Base-by-base conservation (phyloP, 1,140 invertebrate genomes). In the Hesperophylax magnus region DNA sequence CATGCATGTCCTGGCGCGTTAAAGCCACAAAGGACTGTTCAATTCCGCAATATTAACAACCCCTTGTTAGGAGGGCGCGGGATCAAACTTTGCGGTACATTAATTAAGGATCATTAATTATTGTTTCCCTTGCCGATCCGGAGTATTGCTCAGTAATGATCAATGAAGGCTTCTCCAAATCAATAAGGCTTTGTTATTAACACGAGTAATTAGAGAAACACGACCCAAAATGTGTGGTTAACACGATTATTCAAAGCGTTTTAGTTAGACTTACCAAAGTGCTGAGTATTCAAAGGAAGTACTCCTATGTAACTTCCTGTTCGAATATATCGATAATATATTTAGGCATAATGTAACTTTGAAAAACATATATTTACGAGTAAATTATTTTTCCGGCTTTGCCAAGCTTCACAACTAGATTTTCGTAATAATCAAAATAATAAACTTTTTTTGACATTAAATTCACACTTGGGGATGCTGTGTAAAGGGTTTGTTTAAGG, bases 91-190 rank as follows among this genome's bases (percentile, higher is more conserved):
- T 79, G 67, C 22, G 52, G 24, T 72, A 54, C 69, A n/a, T 67
- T 72, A 52, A 56, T 75, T 47, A 24, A 74, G 78, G 65, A 56
- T 74, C 53, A 61, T 79, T 79, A 79, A 79, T 79, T 74, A 54
- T 79, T 79, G 78, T 79, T 74, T 72, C 14, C 47, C 17, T 11
- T 47, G 31, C 47, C 39, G 58, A 58, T 52, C 72, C 54, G n/a
- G 22, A 67, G 31, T 67, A 67, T 34, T 67, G 9, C 63, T 34
- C 14, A 6, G 63, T 67, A 67, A 67, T 67, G 63, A 67, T 11
- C 11, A 31, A 67, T 67, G 31, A n/a, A 34, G 63, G 63, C 63
- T 67, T 27, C 31, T 34, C 3, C 63, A 15, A 17, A 27, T 67
- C 27, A 67, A 31, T 67, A 67, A n/a, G 22, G 14, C 63, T 31